phyloP scores from a whole-genome alignment of 1,140 invertebrate genomes.

The Bombus confusus region DNA sequence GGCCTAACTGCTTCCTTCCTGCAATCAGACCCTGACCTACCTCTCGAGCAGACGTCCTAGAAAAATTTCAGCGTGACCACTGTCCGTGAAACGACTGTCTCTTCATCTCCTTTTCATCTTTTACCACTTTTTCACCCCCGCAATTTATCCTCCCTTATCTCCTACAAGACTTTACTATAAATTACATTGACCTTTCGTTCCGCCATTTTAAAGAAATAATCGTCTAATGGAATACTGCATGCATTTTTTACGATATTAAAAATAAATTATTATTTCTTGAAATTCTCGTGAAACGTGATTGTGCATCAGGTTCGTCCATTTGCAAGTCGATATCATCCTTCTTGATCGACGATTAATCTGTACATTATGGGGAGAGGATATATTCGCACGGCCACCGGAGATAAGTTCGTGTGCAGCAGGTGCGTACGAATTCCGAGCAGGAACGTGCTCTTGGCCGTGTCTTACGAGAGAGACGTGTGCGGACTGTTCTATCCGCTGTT shows the following conservation, averaged over 20 bases:
- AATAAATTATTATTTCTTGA: too few species aligned
- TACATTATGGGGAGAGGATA: background rate
- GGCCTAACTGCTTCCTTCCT: constrained; percentile 83
- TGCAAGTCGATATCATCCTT: background rate
- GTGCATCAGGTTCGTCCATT: background rate
- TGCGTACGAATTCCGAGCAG: constrained; percentile 20
- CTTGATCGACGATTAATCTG: background rate
- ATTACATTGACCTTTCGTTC: background rate
- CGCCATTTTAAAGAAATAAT: background rate
- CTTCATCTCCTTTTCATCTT: background rate
- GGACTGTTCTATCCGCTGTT: constrained; percentile 53
- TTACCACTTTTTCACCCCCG: background rate
- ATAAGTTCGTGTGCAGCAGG: constrained; percentile 5
- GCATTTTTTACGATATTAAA: background rate
- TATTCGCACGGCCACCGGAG: too few species aligned
- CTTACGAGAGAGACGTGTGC: constrained; percentile 5
- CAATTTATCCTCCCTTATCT: background rate
- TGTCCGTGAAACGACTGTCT: background rate
- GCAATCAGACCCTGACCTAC: constrained; percentile 81
- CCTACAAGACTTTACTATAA: background rate
- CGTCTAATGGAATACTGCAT: background rate
- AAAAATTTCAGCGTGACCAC: constrained; percentile 54
- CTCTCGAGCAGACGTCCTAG: constrained; percentile 62
- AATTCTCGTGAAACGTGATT: background rate
- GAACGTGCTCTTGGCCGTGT: constrained; percentile 11